Evolutionary conservation across 37 sponge, comb jelly and placozoan genomes (phyloP), one percentile per base, ranked within the genome.

Genomic region (Sycon ciliatum): DNA sequence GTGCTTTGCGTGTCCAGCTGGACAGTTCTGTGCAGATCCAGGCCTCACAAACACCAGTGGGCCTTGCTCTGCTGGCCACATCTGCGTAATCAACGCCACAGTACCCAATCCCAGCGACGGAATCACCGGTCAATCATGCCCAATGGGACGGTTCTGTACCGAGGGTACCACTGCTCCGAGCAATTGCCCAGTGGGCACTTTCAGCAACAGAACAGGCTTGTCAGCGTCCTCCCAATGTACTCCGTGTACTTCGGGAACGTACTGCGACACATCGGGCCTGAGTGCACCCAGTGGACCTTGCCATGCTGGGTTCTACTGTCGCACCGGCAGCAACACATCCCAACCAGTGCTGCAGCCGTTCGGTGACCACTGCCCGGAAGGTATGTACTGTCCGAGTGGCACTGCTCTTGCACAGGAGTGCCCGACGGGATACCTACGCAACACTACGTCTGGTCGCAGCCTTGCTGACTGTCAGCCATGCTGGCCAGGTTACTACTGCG

Each of bases 271-370:
- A n/a, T 32, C 57, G 6, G 78, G 78, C 28, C 69, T 77, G 30
- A 39, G 38, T 11, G 27, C 18, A 4, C 24, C 38, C 23, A 77
- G 65, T 18, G 78, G 78, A 22, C 31, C 5, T 16, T 77, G 78
- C 36, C 29, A 2, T 6, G 78, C 78, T 4, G 78, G 78, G 38
- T 77, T 55, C 69, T 77, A 69, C 61, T 77, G 78, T 38, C 38
- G 34, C 31, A 32, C 75, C 9, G 65, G 75, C 5, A 40, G 30
- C 37, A 31, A 16, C 37, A 32, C 35, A 13, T 18, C 27, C 9
- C 9, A 61, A 13, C n/a, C 27, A 11, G 16, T 9, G 11, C 24
- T 20, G 29, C 11, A 23, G 18, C 18, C 53, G 53, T 46, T 20
- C 53, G 53, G 53, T 18, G 53, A 46, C 53, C 16, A 20, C 16